Evolutionary conservation across 1,140 invertebrate genomes (phyloP).

Genomic region (Nasonia giraulti): DNA sequence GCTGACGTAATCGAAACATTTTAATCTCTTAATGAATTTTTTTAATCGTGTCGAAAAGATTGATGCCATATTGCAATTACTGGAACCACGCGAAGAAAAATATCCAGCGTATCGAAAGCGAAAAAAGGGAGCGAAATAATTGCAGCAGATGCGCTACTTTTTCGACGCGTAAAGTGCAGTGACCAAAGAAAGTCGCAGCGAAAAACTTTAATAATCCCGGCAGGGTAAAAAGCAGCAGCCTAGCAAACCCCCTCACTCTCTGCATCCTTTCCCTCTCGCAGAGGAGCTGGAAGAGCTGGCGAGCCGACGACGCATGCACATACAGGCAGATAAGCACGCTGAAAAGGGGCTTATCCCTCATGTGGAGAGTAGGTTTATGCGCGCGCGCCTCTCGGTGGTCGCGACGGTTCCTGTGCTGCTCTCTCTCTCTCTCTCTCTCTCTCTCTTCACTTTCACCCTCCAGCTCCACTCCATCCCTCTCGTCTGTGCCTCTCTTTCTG

Average conservation of each 20-base stretch:
- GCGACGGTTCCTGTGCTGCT: background rate
- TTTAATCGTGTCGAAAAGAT: background rate
- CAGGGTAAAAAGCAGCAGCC: background rate
- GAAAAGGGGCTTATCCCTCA: constrained; percentile 40
- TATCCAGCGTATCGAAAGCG: too few relatives aligned
- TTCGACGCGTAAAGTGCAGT: background rate
- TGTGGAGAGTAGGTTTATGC: constrained; percentile 31
- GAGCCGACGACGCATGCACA: constrained; percentile 18
- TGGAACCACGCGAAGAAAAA: background rate
- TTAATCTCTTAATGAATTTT: background rate
- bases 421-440: background rate
- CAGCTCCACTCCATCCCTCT: background rate
- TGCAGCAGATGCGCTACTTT: background rate
- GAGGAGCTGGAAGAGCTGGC: constrained; percentile 25
- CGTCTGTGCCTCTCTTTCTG: background rate
- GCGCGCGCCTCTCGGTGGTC: constrained; percentile 3
- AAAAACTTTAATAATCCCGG: constrained; percentile 34
- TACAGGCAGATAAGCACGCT: constrained; percentile 27
- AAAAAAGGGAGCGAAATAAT: background rate
- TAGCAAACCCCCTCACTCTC: background rate
- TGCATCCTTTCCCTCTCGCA: constrained; percentile 9
- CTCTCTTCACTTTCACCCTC: constrained; percentile 8
- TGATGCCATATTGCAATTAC: background rate
- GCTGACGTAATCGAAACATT: background rate
- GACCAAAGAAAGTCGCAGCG: constrained; percentile 2